A percentile compares a stretch with the other conserved stretches of the same genome.
phyloP scores from a whole-genome alignment of 1,140 invertebrate species.

The Cheumatopsyche charites region DNA sequence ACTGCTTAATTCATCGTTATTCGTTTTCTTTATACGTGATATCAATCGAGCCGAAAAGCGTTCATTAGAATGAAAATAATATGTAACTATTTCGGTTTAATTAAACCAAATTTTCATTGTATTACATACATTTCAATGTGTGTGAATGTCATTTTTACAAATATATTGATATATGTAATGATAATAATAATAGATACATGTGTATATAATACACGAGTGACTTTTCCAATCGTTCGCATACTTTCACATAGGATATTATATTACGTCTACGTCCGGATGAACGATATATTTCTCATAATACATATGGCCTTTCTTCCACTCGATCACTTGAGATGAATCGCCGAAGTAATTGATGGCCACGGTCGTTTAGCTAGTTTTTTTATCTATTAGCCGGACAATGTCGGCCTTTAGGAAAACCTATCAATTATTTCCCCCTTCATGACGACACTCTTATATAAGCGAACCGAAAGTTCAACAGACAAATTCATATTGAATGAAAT shows the following conservation, averaged over 20 bases:
- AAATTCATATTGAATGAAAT: conserved; percentile 8
- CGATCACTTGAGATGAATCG: conserved; percentile 31
- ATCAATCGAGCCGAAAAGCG: too few species aligned
- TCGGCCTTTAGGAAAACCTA: conserved; percentile 29
- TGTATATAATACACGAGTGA: too few species aligned
- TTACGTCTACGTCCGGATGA: background rate
- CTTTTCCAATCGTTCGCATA: background rate
- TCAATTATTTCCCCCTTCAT: conserved; percentile 33
- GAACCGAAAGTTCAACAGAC: background rate
- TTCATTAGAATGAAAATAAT: too few species aligned
- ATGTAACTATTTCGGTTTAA: too few species aligned
- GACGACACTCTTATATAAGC: conserved; percentile 25
- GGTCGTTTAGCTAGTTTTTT: conserved; percentile 33
- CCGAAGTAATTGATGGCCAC: conserved; percentile 28
- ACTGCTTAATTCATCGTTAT: too few species aligned
- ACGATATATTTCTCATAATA: background rate
- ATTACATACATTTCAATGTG: too few species aligned
- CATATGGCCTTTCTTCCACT: conserved; percentile 27
- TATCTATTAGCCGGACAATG: conserved; percentile 34
- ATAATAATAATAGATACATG: too few species aligned
- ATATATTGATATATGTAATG: too few species aligned
- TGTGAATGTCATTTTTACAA: too few species aligned
- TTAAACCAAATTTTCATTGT: too few species aligned
- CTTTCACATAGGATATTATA: background rate
- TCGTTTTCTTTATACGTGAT: too few species aligned